Evolutionary conservation across 2,888 invertebrate species (phyloP), one percentile per base, ranked within the genome.

Genomic region (Autographa pulchrina): DNA sequence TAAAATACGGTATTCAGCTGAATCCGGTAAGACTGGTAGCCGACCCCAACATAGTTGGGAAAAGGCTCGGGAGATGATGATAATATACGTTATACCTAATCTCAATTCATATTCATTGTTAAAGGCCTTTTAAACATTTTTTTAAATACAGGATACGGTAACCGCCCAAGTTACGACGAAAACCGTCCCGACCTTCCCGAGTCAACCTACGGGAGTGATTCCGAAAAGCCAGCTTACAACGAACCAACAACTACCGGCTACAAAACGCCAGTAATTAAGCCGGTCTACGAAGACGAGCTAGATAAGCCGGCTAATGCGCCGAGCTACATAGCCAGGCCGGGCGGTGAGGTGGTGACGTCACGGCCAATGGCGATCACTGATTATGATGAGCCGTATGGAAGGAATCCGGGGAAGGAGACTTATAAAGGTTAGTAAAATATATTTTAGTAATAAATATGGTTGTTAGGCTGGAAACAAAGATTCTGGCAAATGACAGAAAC

Each of bases 211-310:
- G 75, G 75, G 0, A 69, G 16, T 5, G 83, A 80, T 11, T 13
- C 72, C 9, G 70, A 75, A 8, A 67, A 75, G 60, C 74, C 77
- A 3, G 72, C 62, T 75, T 74, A 52, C 81, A 16, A 43, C n/a
- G n/a, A 48, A n/a, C 48, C 48, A 48, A 83, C 63, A 16, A 71
- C 77, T 0, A 4, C 20, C 2, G 79, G 79, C 2, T 75, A 77
- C 9, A 58, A 69, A 0, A 75, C 72, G 62, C 90, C 90, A 16
- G 86, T 88, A 68, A 74, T 93, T 0, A 94, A 91, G 73, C 95
- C 96, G 3, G 96, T 95, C 0, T 95, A 95, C 60, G 95, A 95
- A 70, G 88, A 90, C 58, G 94, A 92, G 0, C n/a, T 85, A 63
- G 92, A 93, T 0, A 93, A 87, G 62, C 92, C 94, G 0, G 75